Base-by-base conservation (phyloP, 2,113 vertebrate species). In the Lasiurus borealis region DNA sequence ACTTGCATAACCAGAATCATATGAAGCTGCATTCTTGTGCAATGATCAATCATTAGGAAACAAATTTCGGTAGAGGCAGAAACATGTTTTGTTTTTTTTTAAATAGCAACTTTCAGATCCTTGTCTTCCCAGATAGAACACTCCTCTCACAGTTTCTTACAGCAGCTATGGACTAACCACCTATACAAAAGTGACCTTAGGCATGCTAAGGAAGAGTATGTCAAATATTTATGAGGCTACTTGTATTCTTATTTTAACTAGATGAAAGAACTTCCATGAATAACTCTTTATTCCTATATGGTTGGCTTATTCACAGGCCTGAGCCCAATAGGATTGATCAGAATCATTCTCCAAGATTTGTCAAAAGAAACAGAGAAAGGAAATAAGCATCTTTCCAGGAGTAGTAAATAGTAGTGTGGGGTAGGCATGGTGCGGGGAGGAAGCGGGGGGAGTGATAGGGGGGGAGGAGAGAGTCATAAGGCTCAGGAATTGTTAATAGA, bases 401-500 rank as follows among this genome's bases (percentile, higher is more conserved):
- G 27, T 3, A 31, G 21, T 21, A 64, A 59, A 59, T 59, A 59
- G 23, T 27, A 59, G 18, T 50, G 6, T 2, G 87, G 16, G 6
- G 2, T 11, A 18, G 18, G 27, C 0, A 69, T 10, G 16, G 3
- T 10, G 23, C 40, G 40, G 25, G n/a, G n/a, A n/a, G n/a, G n/a
- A n/a, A n/a, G n/a, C n/a, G n/a, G n/a, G n/a, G n/a, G n/a, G n/a
- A n/a, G n/a, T n/a, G n/a, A n/a, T n/a, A n/a, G n/a, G n/a, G n/a
- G n/a, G 40, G 40, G 40, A 5, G 40, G 40, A 40, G 40, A 40
- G 40, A 40, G 40, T 54, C 29, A 18, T 31, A 31, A 77, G 21
- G 8, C 25, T 89, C 25, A 62, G 3, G 4, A 84, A 19, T 0
- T 8, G 44, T 6, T 16, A 14, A 52, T 16, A 34, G 6, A 13